phyloP scores from a whole-genome alignment of 2,113 vertebrate species.

The Engraulis encrasicolus region DNA sequence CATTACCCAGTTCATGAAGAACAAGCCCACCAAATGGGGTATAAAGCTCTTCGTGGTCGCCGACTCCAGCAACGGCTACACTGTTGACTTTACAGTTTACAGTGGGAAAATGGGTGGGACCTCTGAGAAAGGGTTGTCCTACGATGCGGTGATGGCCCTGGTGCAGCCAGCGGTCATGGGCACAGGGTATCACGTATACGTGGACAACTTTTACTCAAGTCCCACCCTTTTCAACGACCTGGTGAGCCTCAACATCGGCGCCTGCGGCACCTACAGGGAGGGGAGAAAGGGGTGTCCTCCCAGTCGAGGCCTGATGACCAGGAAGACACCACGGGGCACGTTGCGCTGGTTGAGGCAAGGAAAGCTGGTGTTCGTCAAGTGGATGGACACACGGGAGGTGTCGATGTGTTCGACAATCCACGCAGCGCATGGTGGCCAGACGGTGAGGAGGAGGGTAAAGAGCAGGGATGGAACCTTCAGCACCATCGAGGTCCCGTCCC shows the following conservation, averaged over 20 bases:
- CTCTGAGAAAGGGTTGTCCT: too few species aligned
- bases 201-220: background rate
- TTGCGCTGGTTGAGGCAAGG: too few species aligned
- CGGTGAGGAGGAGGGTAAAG: background rate
- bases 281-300: too few species aligned
- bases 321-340: too few species aligned
- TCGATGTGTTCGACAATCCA: conserved; percentile 1
- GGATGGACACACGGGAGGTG: background rate
- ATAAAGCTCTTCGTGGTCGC: conserved; percentile 8
- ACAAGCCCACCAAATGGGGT: conserved; percentile 30
- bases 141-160: too few species aligned
- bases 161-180: background rate
- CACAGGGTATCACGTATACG: background rate
- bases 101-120: too few species aligned
- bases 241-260: too few species aligned
- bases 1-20: conserved; percentile 22
- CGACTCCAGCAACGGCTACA: background rate
- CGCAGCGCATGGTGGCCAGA: background rate
- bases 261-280: too few species aligned
- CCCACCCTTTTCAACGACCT: background rate
- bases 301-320: too few species aligned
- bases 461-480: too few species aligned
- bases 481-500: too few species aligned
- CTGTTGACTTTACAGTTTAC: conserved; percentile 9
- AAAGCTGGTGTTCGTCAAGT: too few species aligned